Evolutionary conservation across 1,140 invertebrate species (phyloP).

Genomic region (Orchestia grillus): DNA sequence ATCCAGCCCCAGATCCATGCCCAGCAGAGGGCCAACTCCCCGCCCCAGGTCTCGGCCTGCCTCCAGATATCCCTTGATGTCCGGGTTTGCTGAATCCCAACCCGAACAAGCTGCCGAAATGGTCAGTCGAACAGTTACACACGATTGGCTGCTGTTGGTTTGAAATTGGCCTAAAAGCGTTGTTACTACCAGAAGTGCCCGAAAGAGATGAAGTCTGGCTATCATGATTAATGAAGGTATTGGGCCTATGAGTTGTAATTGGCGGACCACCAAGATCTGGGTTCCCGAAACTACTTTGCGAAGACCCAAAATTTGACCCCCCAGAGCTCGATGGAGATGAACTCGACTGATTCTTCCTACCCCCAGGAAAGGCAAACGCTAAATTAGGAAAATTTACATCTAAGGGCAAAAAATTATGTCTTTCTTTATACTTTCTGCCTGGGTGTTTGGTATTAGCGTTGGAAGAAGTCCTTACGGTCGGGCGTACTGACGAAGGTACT

Average conservation of each 20-base stretch:
- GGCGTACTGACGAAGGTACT: neutral
- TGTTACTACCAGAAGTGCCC: neutral
- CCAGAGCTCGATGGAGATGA: neutral
- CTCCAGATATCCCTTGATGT: neutral
- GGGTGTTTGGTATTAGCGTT: neutral
- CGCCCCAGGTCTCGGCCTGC: neutral
- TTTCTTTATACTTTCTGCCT: neutral
- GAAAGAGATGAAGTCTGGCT: neutral
- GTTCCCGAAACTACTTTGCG: neutral
- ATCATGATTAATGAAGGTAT: neutral
- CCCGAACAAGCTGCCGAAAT: constrained; percentile 3
- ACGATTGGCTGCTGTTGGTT: neutral
- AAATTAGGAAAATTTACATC: constrained; percentile 37
- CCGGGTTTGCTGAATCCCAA: constrained; percentile 19
- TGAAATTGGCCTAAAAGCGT: constrained; percentile 24
- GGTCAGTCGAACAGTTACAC: constrained; percentile 40
- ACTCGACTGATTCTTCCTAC: neutral
- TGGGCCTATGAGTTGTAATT: neutral
- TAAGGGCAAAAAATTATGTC: neutral
- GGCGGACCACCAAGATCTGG: neutral
- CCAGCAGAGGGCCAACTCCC: no score
- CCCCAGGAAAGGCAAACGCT: neutral
- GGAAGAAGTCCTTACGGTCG: neutral
- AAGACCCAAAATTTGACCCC: neutral
- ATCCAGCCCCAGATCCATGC: no score